These are phyloP conservation scores for Laothoe populi DNA, from an alignment of 2,888 invertebrate species.

Conservation along the genomic window DNA sequence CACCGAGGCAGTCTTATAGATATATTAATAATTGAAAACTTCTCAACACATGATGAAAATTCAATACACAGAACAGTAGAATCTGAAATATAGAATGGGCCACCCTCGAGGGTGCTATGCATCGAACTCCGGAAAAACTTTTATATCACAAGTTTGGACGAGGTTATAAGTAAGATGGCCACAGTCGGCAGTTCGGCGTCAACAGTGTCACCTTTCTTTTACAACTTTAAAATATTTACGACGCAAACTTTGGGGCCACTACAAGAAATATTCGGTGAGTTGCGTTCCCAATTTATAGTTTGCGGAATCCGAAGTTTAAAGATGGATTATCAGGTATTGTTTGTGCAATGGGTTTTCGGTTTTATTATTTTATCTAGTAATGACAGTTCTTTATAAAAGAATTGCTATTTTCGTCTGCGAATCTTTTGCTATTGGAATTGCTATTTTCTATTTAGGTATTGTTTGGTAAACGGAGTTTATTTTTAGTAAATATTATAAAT, in stretches of 20 bases:
- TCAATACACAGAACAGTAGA: background rate
- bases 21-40: background rate
- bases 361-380: background rate
- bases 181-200: slow-evolving; percentile 62
- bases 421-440: too few species aligned
- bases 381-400: background rate
- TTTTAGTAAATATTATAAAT: too few species aligned
- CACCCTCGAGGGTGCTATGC: slow-evolving; percentile 22
- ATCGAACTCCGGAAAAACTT: slow-evolving; percentile 58
- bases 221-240: slow-evolving; percentile 84
- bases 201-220: slow-evolving; percentile 79
- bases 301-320: slow-evolving; percentile 30
- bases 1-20: background rate
- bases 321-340: slow-evolving; percentile 37
- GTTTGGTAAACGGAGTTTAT: too few species aligned
- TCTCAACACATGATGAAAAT: background rate
- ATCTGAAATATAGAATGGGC: background rate
- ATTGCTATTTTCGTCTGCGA: background rate
- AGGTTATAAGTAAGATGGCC: slow-evolving; percentile 76
- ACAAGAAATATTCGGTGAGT: slow-evolving; percentile 68
- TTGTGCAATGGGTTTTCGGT: slow-evolving; percentile 8
- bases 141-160: slow-evolving; percentile 75
- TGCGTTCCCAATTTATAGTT: slow-evolving; percentile 24
- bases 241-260: slow-evolving; percentile 61
- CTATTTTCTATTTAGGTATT: too few species aligned